phyloP scores from a whole-genome alignment of 2,797 vertebrate species.

The Pangasius macronema region DNA sequence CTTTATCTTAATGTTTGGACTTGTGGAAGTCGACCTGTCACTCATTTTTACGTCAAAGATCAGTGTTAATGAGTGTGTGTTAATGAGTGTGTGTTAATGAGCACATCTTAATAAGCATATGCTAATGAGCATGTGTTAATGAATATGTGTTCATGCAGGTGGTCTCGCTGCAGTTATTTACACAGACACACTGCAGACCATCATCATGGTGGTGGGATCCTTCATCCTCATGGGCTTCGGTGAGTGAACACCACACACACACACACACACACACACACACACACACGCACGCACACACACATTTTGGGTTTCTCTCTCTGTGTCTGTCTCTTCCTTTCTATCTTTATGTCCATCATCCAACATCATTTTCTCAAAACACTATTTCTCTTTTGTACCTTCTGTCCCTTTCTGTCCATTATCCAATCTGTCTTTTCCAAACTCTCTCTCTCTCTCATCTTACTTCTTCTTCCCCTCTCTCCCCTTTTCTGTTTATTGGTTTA shows the following conservation, averaged over 20 bases:
- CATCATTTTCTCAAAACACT: too few species aligned
- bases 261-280: neutral
- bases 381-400: neutral
- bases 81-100: neutral
- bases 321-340: too few species aligned
- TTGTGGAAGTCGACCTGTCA: too few species aligned
- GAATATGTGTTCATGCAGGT: slow-evolving; percentile 69
- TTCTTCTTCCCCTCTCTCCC: too few species aligned
- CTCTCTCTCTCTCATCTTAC: too few species aligned
- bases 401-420: too few species aligned
- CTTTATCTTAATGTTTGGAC: too few species aligned
- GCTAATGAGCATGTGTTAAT: neutral
- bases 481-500: neutral
- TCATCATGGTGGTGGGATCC: slow-evolving; percentile 93
- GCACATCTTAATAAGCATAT: too few species aligned
- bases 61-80: neutral
- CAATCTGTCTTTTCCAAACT: too few species aligned
- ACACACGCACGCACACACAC: neutral
- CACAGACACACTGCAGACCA: slow-evolving; percentile 91
- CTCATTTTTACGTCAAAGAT: too few species aligned
- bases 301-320: neutral
- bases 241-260: slow-evolving; percentile 54
- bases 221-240: slow-evolving; percentile 90
- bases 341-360: too few species aligned
- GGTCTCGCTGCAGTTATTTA: slow-evolving; percentile 96